A percentile compares a stretch with the other conserved stretches of the same genome.
Conservation (phyloP, 1,140 invertebrate species). For the Papilio dardanus region DNA sequence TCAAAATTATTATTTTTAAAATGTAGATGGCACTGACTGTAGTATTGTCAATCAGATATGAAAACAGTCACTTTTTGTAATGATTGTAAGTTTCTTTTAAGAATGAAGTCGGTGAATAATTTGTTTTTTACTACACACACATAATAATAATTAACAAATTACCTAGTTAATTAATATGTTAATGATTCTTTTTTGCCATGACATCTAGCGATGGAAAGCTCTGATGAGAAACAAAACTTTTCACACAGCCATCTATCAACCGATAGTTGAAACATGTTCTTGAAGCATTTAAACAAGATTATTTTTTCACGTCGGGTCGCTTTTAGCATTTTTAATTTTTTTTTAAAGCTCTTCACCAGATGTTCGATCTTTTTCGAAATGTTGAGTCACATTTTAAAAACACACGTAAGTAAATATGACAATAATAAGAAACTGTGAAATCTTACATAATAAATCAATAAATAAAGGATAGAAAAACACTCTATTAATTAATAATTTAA, state of each 20-base stretch:
- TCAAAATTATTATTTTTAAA: background rate
- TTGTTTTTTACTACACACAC: too few relatives aligned
- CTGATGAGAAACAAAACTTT: background rate
- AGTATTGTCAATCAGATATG: background rate
- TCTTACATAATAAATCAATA: too few relatives aligned
- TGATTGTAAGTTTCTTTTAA: background rate
- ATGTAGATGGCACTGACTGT: constrained; percentile 3
- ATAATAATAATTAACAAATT: too few relatives aligned
- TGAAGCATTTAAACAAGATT: background rate
- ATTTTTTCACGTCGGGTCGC: too few relatives aligned
- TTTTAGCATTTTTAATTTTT: too few relatives aligned
- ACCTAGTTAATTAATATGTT: too few relatives aligned
- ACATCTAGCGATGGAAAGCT: background rate
- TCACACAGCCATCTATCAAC: background rate
- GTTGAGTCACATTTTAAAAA: too few relatives aligned
- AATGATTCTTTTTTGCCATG: background rate
- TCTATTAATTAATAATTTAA: background rate
- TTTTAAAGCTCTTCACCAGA: too few relatives aligned
- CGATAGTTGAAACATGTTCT: background rate
- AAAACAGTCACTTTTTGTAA: background rate
- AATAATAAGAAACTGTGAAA: background rate
- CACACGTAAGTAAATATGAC: background rate
- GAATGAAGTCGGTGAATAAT: too few relatives aligned
- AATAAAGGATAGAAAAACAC: background rate
- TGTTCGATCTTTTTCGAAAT: too few relatives aligned